Evolutionary conservation across 2,113 vertebrate genomes (phyloP).

Genomic region (Callospermophilus lateralis): DNA sequence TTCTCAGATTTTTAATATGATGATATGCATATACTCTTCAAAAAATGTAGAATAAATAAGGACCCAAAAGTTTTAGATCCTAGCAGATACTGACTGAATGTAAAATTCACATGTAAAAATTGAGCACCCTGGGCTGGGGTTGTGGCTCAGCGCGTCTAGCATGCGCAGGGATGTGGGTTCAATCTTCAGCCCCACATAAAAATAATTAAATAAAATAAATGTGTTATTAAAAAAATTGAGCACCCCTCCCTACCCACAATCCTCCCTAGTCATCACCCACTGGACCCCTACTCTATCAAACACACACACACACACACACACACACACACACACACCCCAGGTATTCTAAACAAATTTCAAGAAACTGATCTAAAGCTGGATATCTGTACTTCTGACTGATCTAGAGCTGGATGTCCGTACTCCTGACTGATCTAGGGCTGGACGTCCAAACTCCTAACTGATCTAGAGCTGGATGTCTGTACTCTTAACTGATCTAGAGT

Average conservation of each 20-base stretch:
- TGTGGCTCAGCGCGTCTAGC: no score
- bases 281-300: no score
- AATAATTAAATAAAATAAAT: no score
- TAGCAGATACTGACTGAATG: not conserved
- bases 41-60: not conserved
- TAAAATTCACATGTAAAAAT: not conserved
- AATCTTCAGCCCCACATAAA: no score
- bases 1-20: not conserved
- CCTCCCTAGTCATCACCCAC: not conserved
- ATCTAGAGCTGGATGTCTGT: not conserved
- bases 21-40: not conserved
- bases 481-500: not conserved
- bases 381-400: not conserved
- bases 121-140: not conserved
- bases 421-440: not conserved
- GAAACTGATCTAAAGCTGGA: not conserved
- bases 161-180: no score
- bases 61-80: not conserved
- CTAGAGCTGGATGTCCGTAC: not conserved
- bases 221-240: not conserved
- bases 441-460: not conserved
- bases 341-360: not conserved
- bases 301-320: no score
- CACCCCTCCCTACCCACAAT: not conserved
- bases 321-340: no score